Percentiles rank a stretch among this genome's conserved stretches.
Conservation (phyloP, 1,140 invertebrate genomes). For the Trichonephila clavipes region DNA sequence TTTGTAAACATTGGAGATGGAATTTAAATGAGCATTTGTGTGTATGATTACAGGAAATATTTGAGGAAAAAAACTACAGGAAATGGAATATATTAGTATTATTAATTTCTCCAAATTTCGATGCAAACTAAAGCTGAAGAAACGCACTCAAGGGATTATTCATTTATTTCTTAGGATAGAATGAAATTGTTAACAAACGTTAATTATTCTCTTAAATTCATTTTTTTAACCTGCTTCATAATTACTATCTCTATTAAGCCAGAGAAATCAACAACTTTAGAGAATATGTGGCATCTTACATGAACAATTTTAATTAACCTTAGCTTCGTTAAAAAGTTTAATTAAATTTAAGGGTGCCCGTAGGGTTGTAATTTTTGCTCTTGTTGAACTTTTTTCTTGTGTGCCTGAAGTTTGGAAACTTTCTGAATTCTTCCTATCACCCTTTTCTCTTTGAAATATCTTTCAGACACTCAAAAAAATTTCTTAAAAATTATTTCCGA, state of each 20-base stretch:
- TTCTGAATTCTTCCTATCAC: neutral
- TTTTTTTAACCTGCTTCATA: neutral
- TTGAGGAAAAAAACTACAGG: neutral
- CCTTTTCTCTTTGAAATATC: neutral
- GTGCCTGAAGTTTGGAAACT: slow-evolving; percentile 1
- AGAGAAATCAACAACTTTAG: neutral
- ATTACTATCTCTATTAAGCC: slow-evolving; percentile 2
- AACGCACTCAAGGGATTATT: neutral
- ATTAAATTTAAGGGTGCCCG: slow-evolving; percentile 23
- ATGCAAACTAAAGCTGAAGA: neutral
- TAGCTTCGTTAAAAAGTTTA: slow-evolving; percentile 20
- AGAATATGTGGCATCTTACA: neutral
- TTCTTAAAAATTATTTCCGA: too few relatives aligned
- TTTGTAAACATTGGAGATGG: neutral
- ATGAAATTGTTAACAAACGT: neutral
- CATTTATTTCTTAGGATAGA: neutral
- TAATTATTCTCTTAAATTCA: neutral
- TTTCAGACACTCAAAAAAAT: too few relatives aligned
- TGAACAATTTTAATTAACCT: slow-evolving; percentile 20
- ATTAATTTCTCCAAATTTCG: neutral
- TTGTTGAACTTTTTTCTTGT: neutral
- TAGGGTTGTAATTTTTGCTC: slow-evolving; percentile 11
- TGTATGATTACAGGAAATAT: neutral
- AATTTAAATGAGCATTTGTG: neutral
- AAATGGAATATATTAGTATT: neutral